Percentiles rank a stretch among this genome's conserved stretches.
These are phyloP conservation scores for Micrasema longulum DNA, from an alignment of 1,140 invertebrate genomes.

Conservation along the genomic window DNA sequence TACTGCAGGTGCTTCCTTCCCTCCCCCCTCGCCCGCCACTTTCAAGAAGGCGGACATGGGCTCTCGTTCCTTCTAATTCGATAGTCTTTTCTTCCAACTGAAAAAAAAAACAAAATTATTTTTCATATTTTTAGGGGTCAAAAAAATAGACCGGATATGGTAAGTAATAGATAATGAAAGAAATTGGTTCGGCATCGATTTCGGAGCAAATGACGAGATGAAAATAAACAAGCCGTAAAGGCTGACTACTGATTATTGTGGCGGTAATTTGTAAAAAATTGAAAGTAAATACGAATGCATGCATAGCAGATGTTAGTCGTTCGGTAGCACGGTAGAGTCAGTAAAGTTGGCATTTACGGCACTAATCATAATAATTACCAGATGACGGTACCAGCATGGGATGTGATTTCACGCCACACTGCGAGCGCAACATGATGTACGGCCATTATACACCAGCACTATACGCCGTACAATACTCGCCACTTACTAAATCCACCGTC, in stretches of 20 bases:
- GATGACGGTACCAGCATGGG: neutral
- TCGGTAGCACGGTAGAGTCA: neutral
- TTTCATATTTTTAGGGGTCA: too few relatives aligned
- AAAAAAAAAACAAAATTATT: conserved; percentile 44
- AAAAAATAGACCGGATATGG: neutral
- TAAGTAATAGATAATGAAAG: neutral
- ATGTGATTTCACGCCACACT: conserved; percentile 7
- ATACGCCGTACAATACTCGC: too few relatives aligned
- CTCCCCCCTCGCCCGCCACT: conserved; percentile 59
- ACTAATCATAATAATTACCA: conserved; percentile 6
- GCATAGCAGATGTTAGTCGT: conserved; percentile 7
- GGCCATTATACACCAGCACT: neutral
- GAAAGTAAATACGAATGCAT: conserved; percentile 19
- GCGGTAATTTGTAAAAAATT: conserved; percentile 4
- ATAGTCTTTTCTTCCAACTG: conserved; percentile 85
- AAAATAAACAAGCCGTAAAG: conserved; percentile 1
- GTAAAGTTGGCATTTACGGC: neutral
- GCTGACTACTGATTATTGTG: neutral
- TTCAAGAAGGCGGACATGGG: conserved; percentile 79
- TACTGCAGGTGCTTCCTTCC: conserved; percentile 54
- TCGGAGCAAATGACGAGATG: neutral
- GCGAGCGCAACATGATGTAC: neutral
- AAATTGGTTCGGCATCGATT: neutral
- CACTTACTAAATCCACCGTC: too few relatives aligned
- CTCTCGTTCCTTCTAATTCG: conserved; percentile 83